phyloP scores from a whole-genome alignment of 2,113 vertebrate species.

The Eolophus roseicapilla region DNA sequence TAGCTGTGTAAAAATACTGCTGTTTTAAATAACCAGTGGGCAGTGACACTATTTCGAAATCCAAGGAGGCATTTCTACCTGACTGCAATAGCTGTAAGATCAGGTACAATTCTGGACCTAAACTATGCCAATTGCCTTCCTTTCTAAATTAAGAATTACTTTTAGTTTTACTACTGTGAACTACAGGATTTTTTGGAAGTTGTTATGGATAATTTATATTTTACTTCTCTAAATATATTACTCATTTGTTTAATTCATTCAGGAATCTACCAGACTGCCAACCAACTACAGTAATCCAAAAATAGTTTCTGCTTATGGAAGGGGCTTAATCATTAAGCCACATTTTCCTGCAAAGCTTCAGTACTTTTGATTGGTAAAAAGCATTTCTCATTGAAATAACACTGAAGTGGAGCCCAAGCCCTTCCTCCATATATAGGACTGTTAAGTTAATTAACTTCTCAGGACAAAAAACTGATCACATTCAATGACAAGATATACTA shows the following conservation, averaged over 20 bases:
- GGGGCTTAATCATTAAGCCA: slow-evolving; percentile 76
- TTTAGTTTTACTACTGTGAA: slow-evolving; percentile 65
- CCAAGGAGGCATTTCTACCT: background rate
- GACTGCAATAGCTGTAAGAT: background rate
- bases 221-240: slow-evolving; percentile 73
- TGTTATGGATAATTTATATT: slow-evolving; percentile 46
- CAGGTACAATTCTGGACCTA: slow-evolving; percentile 33
- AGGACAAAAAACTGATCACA: slow-evolving; percentile 64
- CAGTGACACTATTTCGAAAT: background rate
- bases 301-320: slow-evolving; percentile 58
- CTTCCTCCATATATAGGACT: slow-evolving; percentile 53
- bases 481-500: background rate
- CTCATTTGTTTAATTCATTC: slow-evolving; percentile 71
- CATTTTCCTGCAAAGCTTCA: slow-evolving; percentile 67
- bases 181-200: slow-evolving; percentile 58
- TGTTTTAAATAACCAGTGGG: slow-evolving; percentile 38
- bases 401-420: slow-evolving; percentile 72
- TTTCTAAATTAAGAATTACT: slow-evolving; percentile 60
- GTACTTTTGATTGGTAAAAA: slow-evolving; percentile 71
- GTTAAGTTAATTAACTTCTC: slow-evolving; percentile 69
- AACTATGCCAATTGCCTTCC: slow-evolving; percentile 44
- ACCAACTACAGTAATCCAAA: slow-evolving; percentile 66
- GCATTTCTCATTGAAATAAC: slow-evolving; percentile 74
- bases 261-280: slow-evolving; percentile 67
- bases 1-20: background rate